Conservation (phyloP, 2,797 vertebrate species). For the Clamator glandarius region DNA sequence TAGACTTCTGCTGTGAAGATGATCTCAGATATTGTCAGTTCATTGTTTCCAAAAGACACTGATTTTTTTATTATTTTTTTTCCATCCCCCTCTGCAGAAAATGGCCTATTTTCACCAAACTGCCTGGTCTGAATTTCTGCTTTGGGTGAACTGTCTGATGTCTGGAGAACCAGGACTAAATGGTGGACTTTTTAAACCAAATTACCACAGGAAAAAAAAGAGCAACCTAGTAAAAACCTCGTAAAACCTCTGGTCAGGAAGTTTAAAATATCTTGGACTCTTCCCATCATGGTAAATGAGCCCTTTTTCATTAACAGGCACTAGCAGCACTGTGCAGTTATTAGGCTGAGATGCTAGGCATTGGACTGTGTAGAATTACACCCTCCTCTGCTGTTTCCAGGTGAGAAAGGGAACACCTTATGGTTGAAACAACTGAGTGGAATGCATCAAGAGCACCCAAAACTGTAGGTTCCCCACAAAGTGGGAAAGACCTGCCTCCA, state of each 20-base stretch:
- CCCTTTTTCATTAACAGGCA: not conserved
- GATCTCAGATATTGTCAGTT: not conserved
- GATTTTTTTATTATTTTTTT: not conserved
- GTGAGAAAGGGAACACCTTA: not conserved
- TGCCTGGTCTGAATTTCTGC: not conserved
- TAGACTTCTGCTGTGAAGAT: not conserved
- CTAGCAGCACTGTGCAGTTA: accelerated
- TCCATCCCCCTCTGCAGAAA: not conserved
- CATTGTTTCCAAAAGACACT: not conserved
- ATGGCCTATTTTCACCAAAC: not conserved
- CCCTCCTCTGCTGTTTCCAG: not conserved
- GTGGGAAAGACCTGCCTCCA: not conserved
- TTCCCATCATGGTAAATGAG: not conserved
- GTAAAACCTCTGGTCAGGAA: not conserved
- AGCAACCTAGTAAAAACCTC: accelerated
- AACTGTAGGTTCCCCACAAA: not conserved
- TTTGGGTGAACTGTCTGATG: not conserved
- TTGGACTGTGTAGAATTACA: not conserved
- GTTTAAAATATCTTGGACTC: not conserved
- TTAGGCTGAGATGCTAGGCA: not conserved
- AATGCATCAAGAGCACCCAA: not conserved
- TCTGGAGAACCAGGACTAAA: accelerated
- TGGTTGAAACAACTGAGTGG: not conserved
- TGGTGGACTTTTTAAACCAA: not conserved
- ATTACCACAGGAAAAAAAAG: not conserved